Evolutionary conservation across 2,888 invertebrate genomes (phyloP), one percentile per base, ranked within the genome.

Genomic region (Cancer borealis): DNA sequence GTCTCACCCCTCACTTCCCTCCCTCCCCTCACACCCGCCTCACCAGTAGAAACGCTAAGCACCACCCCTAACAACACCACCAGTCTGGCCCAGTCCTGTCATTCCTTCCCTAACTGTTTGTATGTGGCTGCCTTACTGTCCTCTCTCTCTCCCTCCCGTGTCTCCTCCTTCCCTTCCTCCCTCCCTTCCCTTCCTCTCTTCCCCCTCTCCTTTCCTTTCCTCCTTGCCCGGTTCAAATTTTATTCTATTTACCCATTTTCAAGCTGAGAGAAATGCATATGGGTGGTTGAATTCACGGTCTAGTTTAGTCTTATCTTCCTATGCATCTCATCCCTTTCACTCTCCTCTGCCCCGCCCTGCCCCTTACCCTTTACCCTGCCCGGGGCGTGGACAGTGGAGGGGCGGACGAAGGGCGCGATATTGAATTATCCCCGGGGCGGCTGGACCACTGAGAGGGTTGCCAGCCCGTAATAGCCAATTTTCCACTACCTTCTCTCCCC

Each of bases 391-490:
- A 39, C 47, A 54, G 93, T 90, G 90, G 60, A 49, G 91, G 93
- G 93, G 90, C 21, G 73, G 45, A 49, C 47, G 47, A 47, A 87
- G 91, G 93, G 91, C 84, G 91, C 87, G 87, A 93, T 93, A 93
- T 93, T 93, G 93, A 93, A 93, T 93, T 93, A 93, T 92, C 93
- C 93, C 93, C 93, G 60, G 54, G 93, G 93, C 93, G 93, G 93
- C 91, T 91, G 93, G 87, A 93, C 91, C 93, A 87, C 91, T 87
- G 93, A 93, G 93, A 93, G 84, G 93, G 93, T 93, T 93, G 93
- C 93, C 93, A 93, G 91, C 60, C 60, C 60, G 93, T 93, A 93
- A 93, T 93, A 93, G 93, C 91, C 93, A 93, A 93, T 93, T 93
- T 93, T 93, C 93, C 93, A 93, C 93, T 79, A 88, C 93, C 93